phyloP scores from a whole-genome alignment of 2,113 vertebrate genomes.

The Cephalopholis sonnerati region DNA sequence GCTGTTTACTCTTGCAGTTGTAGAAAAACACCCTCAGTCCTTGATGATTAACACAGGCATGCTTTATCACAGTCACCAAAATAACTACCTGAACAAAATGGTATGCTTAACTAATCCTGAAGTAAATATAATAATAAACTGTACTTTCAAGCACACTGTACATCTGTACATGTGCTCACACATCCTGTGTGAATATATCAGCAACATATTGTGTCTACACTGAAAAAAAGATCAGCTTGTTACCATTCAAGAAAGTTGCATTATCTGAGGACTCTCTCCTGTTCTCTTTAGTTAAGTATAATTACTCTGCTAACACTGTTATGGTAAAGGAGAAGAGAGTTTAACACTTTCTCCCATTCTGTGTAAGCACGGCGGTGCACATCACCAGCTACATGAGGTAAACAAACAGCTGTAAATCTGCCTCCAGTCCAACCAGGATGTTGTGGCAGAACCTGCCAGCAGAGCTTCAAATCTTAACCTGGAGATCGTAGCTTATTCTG shows the following conservation, averaged over 20 bases:
- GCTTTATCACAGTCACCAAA: background rate
- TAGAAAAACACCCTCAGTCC: slow-evolving; percentile 1
- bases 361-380: background rate
- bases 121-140: background rate
- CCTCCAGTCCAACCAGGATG: slow-evolving; percentile 22
- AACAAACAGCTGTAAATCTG: slow-evolving; percentile 40
- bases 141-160: background rate
- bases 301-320: background rate
- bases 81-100: background rate
- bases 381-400: slow-evolving; percentile 9
- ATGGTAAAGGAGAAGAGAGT: background rate
- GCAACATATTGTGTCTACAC: background rate
- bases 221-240: background rate
- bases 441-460: slow-evolving; percentile 29
- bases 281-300: slow-evolving; percentile 7
- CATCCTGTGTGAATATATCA: background rate
- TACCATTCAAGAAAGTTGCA: background rate
- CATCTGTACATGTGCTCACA: background rate
- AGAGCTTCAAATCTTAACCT: slow-evolving; percentile 84
- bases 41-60: background rate
- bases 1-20: slow-evolving; percentile 20
- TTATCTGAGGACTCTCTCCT: background rate
- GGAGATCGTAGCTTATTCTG: slow-evolving; percentile 97
- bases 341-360: background rate
- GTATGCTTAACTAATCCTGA: background rate